phyloP scores from a whole-genome alignment of 2,888 invertebrate genomes.

The Dimorphilus gyrociliatus region DNA sequence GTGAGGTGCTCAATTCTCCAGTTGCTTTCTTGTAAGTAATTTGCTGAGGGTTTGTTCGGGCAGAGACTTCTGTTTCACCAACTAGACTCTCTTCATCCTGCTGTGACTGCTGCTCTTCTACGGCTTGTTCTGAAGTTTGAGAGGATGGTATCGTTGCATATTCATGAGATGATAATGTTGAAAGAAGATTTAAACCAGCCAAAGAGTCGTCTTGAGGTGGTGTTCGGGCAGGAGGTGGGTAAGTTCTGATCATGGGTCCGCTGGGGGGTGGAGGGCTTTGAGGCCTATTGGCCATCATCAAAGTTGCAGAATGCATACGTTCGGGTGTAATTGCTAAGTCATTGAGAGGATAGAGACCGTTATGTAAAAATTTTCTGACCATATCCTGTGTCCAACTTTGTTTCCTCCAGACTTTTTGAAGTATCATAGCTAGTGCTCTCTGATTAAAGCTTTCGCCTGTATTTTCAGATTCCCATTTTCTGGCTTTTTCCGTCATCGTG shows the following conservation, averaged over 20 bases:
- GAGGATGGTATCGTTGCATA: slow-evolving; percentile 10
- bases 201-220: background rate
- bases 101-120: no score
- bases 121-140: no score
- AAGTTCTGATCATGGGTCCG: no score
- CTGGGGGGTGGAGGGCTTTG: slow-evolving; percentile 4
- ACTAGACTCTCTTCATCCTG: no score
- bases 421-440: slow-evolving; percentile 9
- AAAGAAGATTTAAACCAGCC: slow-evolving; percentile 9
- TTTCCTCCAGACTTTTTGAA: slow-evolving; percentile 10
- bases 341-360: slow-evolving; percentile 13
- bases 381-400: slow-evolving; percentile 8
- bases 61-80: no score
- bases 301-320: slow-evolving; percentile 6
- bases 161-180: slow-evolving; percentile 10
- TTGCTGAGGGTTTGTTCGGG: no score
- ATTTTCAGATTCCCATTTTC: slow-evolving; percentile 10
- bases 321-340: slow-evolving; percentile 10
- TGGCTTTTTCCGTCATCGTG: slow-evolving; percentile 7
- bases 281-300: slow-evolving; percentile 5
- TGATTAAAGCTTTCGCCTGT: slow-evolving; percentile 7
- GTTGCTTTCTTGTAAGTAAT: no score
- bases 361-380: slow-evolving; percentile 7
- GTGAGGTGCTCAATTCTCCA: no score
- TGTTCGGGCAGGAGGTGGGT: no score